Evolutionary conservation across 2,797 vertebrate genomes (phyloP), one percentile per base, ranked within the genome.

Genomic region (Platalea minor): DNA sequence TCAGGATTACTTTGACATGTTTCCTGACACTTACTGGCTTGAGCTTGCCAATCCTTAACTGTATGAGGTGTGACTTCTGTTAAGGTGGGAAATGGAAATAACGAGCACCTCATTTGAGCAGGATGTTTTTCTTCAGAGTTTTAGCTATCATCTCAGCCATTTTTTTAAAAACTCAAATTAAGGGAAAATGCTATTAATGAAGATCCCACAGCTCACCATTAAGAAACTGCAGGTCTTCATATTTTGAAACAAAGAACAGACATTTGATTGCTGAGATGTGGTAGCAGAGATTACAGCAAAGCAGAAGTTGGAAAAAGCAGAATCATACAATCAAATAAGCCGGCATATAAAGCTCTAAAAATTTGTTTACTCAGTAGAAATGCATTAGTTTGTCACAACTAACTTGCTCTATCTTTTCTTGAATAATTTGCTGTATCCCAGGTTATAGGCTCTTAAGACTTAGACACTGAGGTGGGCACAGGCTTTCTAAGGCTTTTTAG

Each of bases 71-170:
- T 85, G 91, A 85, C 41, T 91, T 90, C 67, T 91, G 26, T 28
- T 19, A 39, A 87, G 75, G 56, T 89, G 86, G 59, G 92, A 92
- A 91, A 89, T 92, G 59, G 81, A 92, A 93, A 63, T 93, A 95
- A 68, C 1, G 4, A 64, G 25, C n/a, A 63, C 53, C 70, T 93
- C 76, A 45, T 84, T 65, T 85, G 20, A 77, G 46, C 0, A 0
- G 19, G 25, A 33, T 70, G 41, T 13, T 93, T 92, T 91, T 54
- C 45, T 92, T 91, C 57, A 48, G 57, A 77, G 37, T 88, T 96
- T 81, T 75, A 75, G 50, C 79, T 88, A 41, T 72, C 63, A 68
- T 57, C 33, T 93, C 73, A 88, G 43, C 28, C 11, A 35, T 81
- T 85, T 88, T 50, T 53, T 50, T 5, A 24, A 87, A 88, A 72